Conservation (phyloP, 2,113 vertebrate species). For the Melanerpes aurifrons region DNA sequence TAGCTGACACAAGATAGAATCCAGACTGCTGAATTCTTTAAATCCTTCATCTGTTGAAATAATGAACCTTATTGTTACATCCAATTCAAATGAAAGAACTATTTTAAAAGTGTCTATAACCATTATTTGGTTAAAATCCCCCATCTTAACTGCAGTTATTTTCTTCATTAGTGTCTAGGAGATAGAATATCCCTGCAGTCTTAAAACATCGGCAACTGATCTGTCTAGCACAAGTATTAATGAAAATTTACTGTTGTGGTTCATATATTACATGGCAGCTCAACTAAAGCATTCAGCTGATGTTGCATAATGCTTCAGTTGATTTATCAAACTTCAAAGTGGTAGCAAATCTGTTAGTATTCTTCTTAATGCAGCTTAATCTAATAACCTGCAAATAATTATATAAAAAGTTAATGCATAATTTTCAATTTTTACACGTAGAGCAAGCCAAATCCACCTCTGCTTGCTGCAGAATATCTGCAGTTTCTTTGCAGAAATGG, state of each 20-base stretch:
- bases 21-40: conserved; percentile 13
- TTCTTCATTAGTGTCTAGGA: neutral
- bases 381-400: neutral
- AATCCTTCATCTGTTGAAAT: neutral
- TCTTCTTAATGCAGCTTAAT: neutral
- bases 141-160: neutral
- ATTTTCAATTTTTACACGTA: neutral
- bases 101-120: neutral
- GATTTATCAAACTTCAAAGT: neutral
- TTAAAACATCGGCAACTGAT: neutral
- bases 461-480: neutral
- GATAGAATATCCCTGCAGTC: neutral
- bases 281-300: neutral
- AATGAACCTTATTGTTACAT: neutral
- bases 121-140: neutral
- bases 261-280: neutral
- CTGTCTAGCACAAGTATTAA: neutral
- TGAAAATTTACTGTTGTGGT: neutral
- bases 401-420: neutral
- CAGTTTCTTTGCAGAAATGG: neutral
- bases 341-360: neutral
- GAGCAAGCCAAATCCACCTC: neutral
- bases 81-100: neutral
- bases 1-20: conserved; percentile 37
- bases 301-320: neutral